These are phyloP conservation scores for Seira sanloemensis DNA, from an alignment of 2,888 invertebrate genomes.

Conservation along the genomic window DNA sequence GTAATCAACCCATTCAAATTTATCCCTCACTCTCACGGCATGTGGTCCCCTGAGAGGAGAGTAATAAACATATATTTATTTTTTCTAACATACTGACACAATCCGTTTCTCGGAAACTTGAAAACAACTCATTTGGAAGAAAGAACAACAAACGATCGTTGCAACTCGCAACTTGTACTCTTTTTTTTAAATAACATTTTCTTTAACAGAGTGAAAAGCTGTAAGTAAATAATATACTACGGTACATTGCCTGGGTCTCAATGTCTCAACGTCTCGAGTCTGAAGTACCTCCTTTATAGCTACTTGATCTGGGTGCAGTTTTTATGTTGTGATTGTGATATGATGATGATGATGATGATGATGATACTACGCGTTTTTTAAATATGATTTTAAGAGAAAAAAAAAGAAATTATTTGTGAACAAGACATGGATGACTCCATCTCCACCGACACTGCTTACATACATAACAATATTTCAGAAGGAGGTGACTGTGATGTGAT, in stretches of 20 bases:
- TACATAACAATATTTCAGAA: neutral
- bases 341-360: too few species aligned
- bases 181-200: neutral
- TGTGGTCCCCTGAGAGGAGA: neutral
- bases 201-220: neutral
- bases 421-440: too few species aligned
- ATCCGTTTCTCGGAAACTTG: neutral
- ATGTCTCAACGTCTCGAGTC: too few species aligned
- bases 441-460: too few species aligned
- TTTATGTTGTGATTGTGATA: neutral
- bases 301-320: neutral
- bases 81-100: neutral
- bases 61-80: neutral
- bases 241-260: too few species aligned
- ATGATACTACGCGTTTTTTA: too few species aligned
- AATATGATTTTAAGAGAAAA: too few species aligned
- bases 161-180: neutral
- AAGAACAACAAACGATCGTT: neutral
- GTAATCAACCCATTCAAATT: constrained; percentile 13
- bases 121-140: neutral
- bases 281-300: too few species aligned
- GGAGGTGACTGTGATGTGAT: neutral
- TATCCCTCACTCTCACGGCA: constrained; percentile 23
- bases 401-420: too few species aligned
- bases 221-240: neutral